Evolutionary conservation across 1,140 invertebrate genomes (phyloP).

Genomic region (Hormaphis cornu): DNA sequence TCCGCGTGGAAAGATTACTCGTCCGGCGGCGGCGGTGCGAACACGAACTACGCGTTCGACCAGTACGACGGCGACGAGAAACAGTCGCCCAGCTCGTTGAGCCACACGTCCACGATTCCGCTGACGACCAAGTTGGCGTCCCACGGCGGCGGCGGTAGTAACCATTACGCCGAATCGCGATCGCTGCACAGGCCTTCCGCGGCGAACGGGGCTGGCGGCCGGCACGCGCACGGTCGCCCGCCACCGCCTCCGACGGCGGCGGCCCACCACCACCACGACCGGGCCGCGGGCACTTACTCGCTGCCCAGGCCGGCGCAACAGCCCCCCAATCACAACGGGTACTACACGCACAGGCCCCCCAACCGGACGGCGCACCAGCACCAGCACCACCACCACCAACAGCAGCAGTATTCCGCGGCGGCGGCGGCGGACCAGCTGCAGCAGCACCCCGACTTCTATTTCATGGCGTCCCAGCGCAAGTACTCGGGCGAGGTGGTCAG

Average conservation of each 20-base stretch:
- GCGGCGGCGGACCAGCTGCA: conserved; percentile 43
- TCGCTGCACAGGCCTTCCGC: conserved; percentile 49
- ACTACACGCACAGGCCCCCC: conserved; percentile 46
- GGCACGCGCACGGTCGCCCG: conserved; percentile 15
- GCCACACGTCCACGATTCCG: conserved; percentile 37
- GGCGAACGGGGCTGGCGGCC: conserved; percentile 26
- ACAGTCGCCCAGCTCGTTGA: conserved; percentile 46
- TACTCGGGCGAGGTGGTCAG: conserved; percentile 86
- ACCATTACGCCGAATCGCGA: conserved; percentile 51
- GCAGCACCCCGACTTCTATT: conserved; percentile 77
- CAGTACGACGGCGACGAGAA: conserved; percentile 66
- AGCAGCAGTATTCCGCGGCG: conserved; percentile 38
- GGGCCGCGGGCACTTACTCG: conserved; percentile 43
- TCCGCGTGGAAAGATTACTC: conserved; percentile 81
- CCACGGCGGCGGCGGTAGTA: conserved; percentile 41
- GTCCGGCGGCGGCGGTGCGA: conserved; percentile 45
- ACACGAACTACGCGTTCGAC: conserved; percentile 81
- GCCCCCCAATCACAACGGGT: conserved; percentile 42
- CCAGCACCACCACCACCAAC: conserved; percentile 43
- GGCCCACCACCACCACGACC: conserved; percentile 38
- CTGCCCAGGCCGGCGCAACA: conserved; percentile 43
- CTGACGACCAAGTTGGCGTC: conserved; percentile 32
- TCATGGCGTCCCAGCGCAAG: conserved; percentile 86
- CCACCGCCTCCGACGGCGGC: conserved; percentile 28
- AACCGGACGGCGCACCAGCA: conserved; percentile 37